Percentiles rank a stretch among this genome's conserved stretches.
Evolutionary conservation across 2,113 vertebrate species (phyloP).

Genomic region (Protobothrops flavoviridis): DNA sequence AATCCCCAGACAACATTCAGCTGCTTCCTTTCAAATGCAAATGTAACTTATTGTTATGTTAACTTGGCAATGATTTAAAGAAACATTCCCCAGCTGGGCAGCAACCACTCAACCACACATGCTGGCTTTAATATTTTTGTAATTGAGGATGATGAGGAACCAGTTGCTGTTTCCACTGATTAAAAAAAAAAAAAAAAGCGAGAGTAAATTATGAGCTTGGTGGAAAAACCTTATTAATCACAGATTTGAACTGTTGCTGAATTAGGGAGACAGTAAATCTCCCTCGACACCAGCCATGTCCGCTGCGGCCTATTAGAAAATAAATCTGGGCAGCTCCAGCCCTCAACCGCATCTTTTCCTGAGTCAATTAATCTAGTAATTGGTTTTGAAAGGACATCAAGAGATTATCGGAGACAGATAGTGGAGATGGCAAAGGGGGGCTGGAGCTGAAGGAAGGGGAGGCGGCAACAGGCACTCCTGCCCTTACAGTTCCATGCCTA

Average conservation of each 20-base stretch:
- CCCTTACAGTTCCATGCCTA: no score
- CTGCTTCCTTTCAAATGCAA: constrained; percentile 18
- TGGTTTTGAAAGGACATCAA: constrained; percentile 66
- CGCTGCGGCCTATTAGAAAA: constrained; percentile 46
- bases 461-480: background rate
- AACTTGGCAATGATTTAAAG: constrained; percentile 68
- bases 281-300: constrained; percentile 45
- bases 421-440: background rate
- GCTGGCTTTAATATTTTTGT: constrained; percentile 65
- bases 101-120: constrained; percentile 25
- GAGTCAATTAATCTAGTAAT: constrained; percentile 70
- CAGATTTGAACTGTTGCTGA: constrained; percentile 64
- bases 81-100: constrained; percentile 37
- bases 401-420: constrained; percentile 44
- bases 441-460: background rate
- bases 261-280: constrained; percentile 67
- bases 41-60: constrained; percentile 61
- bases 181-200: constrained; percentile 43
- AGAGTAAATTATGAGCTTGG: constrained; percentile 62
- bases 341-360: constrained; percentile 50
- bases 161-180: constrained; percentile 64
- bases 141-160: constrained; percentile 67
- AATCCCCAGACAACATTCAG: constrained; percentile 6
- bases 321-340: constrained; percentile 55
- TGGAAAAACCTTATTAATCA: constrained; percentile 67